Base-by-base conservation (phyloP, 2,113 vertebrate species). In the Paradisaea rubra region DNA sequence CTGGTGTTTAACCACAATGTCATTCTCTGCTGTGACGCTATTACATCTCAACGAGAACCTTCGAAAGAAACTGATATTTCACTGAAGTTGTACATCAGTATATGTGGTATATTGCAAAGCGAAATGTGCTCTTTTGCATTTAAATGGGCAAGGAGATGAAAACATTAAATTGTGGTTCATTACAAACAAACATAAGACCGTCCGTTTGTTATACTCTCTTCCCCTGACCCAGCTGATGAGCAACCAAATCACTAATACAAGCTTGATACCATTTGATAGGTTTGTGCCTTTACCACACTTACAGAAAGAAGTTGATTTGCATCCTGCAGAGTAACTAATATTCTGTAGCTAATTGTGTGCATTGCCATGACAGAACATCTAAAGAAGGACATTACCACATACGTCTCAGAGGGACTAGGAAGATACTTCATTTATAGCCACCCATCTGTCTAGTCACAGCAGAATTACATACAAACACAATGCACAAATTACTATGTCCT, bases 271-370 rank as follows among this genome's bases (percentile, higher is more conserved):
- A 74, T 68, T 93, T 74, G 83, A 86, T 92, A 93, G 89, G 92
- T 92, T 96, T 94, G 56, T 96, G 93, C 88, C 79, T 94, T 91
- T 88, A 88, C 86, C 77, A 78, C 22, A 76, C 86, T 97, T 95
- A 87, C 54, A 97, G 92, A 96, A 97, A 88, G 60, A 96, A 73
- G 93, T 23, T 90, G 95, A 93, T 92, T 71, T 91, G 84, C 87
- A 96, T 97, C 95, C 97, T 97, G 97, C 97, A 97, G 96, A 89
- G 97, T 88, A 95, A 96, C 97, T 97, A 98, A 98, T 97, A 98
- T 96, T 97, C 97, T 98, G 97, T 97, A 97, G 97, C 97, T 98
- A 98, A 98, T 97, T 98, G 95, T 89, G 50, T 89, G 87, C 68
- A 93, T 76, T 96, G 96, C 96, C 95, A 97, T 89, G 93, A 91